Conservation (phyloP, 2,888 invertebrate species). For the Drosophila tanythrix region DNA sequence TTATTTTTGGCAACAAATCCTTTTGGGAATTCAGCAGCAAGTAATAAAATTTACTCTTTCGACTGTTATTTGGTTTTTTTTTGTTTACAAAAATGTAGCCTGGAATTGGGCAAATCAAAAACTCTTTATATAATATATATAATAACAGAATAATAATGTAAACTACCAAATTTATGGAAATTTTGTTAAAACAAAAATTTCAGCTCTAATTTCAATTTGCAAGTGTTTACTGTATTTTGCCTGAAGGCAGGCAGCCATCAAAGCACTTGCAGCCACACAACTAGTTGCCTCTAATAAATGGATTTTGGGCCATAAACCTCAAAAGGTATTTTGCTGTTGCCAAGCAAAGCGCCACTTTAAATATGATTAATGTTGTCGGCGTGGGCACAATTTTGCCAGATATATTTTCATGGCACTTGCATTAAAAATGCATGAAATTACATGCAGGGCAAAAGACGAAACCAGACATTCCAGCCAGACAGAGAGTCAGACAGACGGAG, state of each 20-base stretch:
- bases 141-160: neutral
- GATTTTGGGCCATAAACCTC: slow-evolving; percentile 37
- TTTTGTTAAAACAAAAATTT: neutral
- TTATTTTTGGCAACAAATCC: neutral
- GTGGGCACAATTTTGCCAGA: slow-evolving; percentile 29
- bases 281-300: slow-evolving; percentile 65
- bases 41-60: no score
- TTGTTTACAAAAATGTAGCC: neutral
- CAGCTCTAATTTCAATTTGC: neutral
- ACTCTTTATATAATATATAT: neutral
- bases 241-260: slow-evolving; percentile 20
- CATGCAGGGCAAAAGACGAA: slow-evolving; percentile 37
- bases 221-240: slow-evolving; percentile 1
- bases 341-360: slow-evolving; percentile 53
- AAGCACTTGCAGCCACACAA: slow-evolving; percentile 29
- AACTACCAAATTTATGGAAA: neutral
- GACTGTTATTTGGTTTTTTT: no score
- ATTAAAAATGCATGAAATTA: slow-evolving; percentile 73
- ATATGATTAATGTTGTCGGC: slow-evolving; percentile 65
- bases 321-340: slow-evolving; percentile 30
- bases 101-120: neutral
- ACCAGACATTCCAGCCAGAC: neutral
- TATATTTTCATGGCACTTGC: slow-evolving; percentile 55
- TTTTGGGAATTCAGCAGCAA: neutral
- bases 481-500: neutral